Percentiles rank a stretch among this genome's conserved stretches.
These are phyloP conservation scores for Drosophila putrida DNA, from an alignment of 2,888 invertebrate species.

Conservation along the genomic window DNA sequence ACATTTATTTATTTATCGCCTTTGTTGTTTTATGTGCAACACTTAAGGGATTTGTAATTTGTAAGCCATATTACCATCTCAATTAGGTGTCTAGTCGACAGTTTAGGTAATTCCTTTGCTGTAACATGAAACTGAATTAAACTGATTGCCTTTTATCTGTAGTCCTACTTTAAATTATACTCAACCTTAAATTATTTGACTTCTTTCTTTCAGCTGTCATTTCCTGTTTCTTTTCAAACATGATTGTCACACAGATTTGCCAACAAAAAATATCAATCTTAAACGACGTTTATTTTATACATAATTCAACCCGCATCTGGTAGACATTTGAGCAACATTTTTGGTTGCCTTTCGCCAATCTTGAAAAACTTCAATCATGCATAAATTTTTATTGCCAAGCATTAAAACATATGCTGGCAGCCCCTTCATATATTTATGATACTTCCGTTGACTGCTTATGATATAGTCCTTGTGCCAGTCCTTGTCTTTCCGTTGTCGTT, in stretches of 20 bases:
- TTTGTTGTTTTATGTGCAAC: slow-evolving; percentile 39
- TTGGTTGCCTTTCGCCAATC: slow-evolving; percentile 38
- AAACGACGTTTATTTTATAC: slow-evolving; percentile 42
- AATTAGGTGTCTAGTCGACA: slow-evolving; percentile 17
- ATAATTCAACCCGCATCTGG: slow-evolving; percentile 39
- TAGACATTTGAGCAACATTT: slow-evolving; percentile 18
- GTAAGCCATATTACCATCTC: slow-evolving; percentile 30
- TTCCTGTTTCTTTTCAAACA: not conserved
- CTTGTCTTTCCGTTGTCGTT: slow-evolving; percentile 32
- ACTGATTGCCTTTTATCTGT: not conserved
- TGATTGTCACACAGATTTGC: slow-evolving; percentile 4
- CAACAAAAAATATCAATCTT: slow-evolving; percentile 14
- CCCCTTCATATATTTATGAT: slow-evolving; percentile 50
- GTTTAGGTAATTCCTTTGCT: slow-evolving; percentile 9
- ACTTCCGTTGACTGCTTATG: slow-evolving; percentile 55
- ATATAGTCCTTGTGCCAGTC: slow-evolving; percentile 56
- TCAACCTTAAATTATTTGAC: not conserved
- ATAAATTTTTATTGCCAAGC: slow-evolving; percentile 74
- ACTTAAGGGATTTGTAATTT: slow-evolving; percentile 69
- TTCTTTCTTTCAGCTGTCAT: not conserved
- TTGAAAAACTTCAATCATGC: slow-evolving; percentile 75
- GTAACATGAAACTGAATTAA: not conserved
- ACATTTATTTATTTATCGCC: slow-evolving; percentile 65
- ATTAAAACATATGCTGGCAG: slow-evolving; percentile 67
- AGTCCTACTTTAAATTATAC: not conserved